A percentile compares a stretch with the other conserved stretches of the same genome.
Conservation (phyloP, 2,797 vertebrate genomes). For the Sebastes itinus region DNA sequence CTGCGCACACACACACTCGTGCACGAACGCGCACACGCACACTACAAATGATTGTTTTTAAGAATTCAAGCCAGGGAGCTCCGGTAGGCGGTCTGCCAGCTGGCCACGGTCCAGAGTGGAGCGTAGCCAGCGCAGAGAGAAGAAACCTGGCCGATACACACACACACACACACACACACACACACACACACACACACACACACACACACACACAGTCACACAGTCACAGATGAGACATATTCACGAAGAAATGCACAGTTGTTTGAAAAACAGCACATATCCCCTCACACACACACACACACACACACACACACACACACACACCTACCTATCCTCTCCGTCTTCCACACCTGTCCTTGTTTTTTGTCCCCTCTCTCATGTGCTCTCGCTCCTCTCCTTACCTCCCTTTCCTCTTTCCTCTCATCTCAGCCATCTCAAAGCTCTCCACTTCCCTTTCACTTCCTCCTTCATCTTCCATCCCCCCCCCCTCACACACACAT, state of each 20-base stretch:
- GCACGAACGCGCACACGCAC: slow-evolving; percentile 48
- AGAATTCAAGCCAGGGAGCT: slow-evolving; percentile 85
- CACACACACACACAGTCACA: slow-evolving; percentile 13
- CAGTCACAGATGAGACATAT: slow-evolving; percentile 43
- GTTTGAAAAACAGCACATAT: slow-evolving; percentile 32
- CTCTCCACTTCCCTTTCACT: slow-evolving; percentile 63
- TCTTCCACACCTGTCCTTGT: slow-evolving; percentile 67
- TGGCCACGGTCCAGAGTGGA: slow-evolving; percentile 90
- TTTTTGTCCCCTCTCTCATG: slow-evolving; percentile 56
- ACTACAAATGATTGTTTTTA: slow-evolving; percentile 86
- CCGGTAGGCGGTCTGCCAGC: slow-evolving; percentile 86
- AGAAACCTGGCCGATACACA: slow-evolving; percentile 68
- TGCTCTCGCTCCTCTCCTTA: slow-evolving; percentile 51
- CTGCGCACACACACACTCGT: slow-evolving; percentile 29
- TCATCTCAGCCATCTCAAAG: slow-evolving; percentile 70
- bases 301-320: background rate
- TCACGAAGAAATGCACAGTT: slow-evolving; percentile 43
- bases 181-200: slow-evolving; percentile 35
- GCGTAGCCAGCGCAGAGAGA: slow-evolving; percentile 71
- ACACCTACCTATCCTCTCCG: slow-evolving; percentile 20
- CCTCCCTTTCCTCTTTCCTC: slow-evolving; percentile 54
- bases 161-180: slow-evolving; percentile 20
- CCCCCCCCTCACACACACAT: background rate
- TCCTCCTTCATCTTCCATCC: slow-evolving; percentile 64
- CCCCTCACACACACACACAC: slow-evolving; percentile 4